Conservation (phyloP, 2,797 vertebrate species). For the Halcyon badia region DNA sequence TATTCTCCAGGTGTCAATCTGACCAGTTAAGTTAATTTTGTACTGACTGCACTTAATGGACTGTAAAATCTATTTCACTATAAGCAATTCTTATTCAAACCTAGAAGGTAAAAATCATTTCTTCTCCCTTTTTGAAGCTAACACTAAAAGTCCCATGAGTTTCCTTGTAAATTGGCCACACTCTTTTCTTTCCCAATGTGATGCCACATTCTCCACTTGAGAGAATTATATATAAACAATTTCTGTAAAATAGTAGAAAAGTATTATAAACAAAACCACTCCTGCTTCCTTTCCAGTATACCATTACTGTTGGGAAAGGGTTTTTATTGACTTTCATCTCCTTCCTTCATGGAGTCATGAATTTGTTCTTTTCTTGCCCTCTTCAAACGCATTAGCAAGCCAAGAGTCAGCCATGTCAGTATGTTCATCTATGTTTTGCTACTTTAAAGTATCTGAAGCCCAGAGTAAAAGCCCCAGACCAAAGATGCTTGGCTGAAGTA, state of each 20-base stretch:
- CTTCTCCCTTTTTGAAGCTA: slow-evolving; percentile 9
- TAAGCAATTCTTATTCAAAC: slow-evolving; percentile 29
- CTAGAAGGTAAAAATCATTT: slow-evolving; percentile 11
- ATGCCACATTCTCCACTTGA: neutral
- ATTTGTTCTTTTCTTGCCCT: neutral
- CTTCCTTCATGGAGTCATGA: neutral
- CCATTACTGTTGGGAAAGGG: neutral
- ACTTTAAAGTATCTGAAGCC: neutral
- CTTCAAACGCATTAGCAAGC: neutral
- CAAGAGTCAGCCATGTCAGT: neutral
- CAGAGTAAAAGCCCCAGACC: neutral
- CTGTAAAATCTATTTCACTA: slow-evolving; percentile 43
- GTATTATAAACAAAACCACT: neutral
- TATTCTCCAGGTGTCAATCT: slow-evolving; percentile 51
- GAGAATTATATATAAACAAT: neutral
- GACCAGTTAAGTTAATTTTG: slow-evolving; percentile 27
- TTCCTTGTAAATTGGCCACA: neutral
- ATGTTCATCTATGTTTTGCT: neutral
- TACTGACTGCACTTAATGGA: slow-evolving; percentile 42
- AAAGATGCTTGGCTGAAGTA: neutral
- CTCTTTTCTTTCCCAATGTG: neutral
- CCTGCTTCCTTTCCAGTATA: neutral
- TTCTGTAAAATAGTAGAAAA: neutral
- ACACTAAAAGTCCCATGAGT: neutral
- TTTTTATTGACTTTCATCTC: neutral